Evolutionary conservation across 2,113 vertebrate species (phyloP), one percentile per base, ranked within the genome.

Genomic region (Takifugu flavidus): DNA sequence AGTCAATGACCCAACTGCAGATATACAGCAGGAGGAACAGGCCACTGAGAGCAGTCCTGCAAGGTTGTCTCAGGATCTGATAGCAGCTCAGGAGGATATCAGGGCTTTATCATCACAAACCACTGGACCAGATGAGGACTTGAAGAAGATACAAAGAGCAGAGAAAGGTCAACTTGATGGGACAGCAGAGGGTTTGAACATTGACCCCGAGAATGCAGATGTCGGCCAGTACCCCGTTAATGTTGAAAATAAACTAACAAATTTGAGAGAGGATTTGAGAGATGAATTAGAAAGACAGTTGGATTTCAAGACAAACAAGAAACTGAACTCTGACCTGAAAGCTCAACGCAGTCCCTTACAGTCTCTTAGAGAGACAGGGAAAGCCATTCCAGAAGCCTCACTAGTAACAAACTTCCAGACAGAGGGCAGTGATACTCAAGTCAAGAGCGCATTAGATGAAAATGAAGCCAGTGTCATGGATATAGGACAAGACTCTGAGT

Each of bases 241-340:
- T 76, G 77, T 64, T 72, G 75, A 81, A 67, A 75, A 67, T 60
- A 46, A 66, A 28, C 12, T 7, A 45, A 47, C 20, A 20, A 20
- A 20, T 20, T 20, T 87, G 77, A 86, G 83, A 84, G 81, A 73
- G 63, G 7, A 62, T 53, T 62, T 84, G 79, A 82, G 63, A 70
- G 11, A 60, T 14, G n/a, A 7, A 27, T 65, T 39, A 10, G 34
- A 39, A 39, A 39, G 44, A 49, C 58, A 27, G 63, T 39, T 65
- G 54, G 64, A 70, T 43, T 63, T 71, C 25, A 59, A 80, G 55
- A 51, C 59, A 75, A 77, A 62, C 59, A 47, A 83, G 67, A 75
- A 53, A 45, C 59, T 51, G 20, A 20, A 20, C 27, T 49, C 72
- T 59, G 62, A 70, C 1, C 1, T 59, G 54, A 52, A 57, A 5